Base-by-base conservation (phyloP, 2,113 vertebrate genomes). In the Oncorhynchus gorbuscha region DNA sequence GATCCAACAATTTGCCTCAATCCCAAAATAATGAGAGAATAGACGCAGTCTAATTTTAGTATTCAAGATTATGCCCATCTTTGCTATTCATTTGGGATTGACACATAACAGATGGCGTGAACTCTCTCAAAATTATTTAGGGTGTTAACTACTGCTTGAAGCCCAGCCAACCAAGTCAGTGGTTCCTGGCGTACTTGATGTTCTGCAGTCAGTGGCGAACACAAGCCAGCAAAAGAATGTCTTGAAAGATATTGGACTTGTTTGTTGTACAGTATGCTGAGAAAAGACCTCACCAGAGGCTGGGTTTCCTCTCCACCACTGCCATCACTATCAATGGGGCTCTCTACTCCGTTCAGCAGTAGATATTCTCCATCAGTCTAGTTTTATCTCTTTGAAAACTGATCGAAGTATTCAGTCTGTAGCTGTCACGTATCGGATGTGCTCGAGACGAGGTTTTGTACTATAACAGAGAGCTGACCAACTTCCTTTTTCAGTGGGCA, bases 261-360 rank as follows among this genome's bases (percentile, higher is more conserved):
- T 81, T 83, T 66, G 51, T 85, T 77, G 68, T 51, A 26, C 59
- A 62, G 39, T 76, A 16, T 30, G 55, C 68, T 71, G 9, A 28
- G 3, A 7, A 67, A 6, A 45, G 28, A 7, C 26, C 69, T 71
- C 7, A 65, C 16, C 1, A 16, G 51, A 55, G 51, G 51, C 5
- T 55, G 12, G 51, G 51, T 55, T 16, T 55, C 51, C 51, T 24
- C 11, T 69, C 5, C 16, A 39, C 69, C 18, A 55, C 66, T 61
- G 39, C 22, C 73, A 55, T 32, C 76, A 62, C 18, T 62, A 4
- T 81, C 18, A 16, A 20, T 64, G 79, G 68, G 75, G 64, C 24
- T 20, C 59, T 22, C 2, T 4, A 22, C 59, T 14, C n/a, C 1
- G 59, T 20, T 58, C 13, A 16, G 18, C 9, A 5, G 55, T 58